These are phyloP conservation scores for Philotrypesis tridentata DNA, from an alignment of 1,140 invertebrate species.

Conservation along the genomic window DNA sequence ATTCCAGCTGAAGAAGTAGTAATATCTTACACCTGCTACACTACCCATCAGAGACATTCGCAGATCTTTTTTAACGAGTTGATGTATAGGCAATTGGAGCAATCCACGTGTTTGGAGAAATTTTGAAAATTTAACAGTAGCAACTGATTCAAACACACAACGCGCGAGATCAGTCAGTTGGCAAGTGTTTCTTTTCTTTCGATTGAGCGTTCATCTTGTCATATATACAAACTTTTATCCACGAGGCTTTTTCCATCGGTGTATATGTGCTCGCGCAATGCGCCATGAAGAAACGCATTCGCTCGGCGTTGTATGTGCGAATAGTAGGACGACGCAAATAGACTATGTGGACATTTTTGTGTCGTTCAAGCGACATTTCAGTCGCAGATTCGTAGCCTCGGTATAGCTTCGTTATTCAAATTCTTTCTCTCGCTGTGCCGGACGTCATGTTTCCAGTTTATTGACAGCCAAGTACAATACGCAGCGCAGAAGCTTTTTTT, in stretches of 20 bases:
- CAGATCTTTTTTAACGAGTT: neutral
- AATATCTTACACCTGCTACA: neutral
- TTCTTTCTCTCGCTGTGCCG: neutral
- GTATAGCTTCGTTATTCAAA: slow-evolving; percentile 28
- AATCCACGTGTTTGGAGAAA: neutral
- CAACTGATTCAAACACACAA: neutral
- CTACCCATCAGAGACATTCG: neutral
- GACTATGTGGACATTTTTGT: slow-evolving; percentile 22
- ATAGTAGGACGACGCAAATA: neutral
- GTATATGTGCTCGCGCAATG: neutral
- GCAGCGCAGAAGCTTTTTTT: neutral
- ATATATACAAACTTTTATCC: neutral
- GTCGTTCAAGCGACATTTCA: slow-evolving; percentile 1
- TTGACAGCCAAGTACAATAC: slow-evolving; percentile 34
- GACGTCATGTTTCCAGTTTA: slow-evolving; percentile 24
- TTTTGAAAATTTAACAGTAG: neutral
- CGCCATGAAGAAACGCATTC: slow-evolving; percentile 2
- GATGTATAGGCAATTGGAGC: neutral
- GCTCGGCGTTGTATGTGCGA: neutral
- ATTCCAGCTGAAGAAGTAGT: neutral
- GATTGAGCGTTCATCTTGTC: neutral
- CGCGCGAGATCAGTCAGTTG: neutral
- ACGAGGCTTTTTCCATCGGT: neutral
- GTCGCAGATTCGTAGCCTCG: neutral
- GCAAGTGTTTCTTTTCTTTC: neutral